Percentiles rank a stretch among this genome's conserved stretches.
These are phyloP conservation scores for Tadarida brasiliensis DNA, from an alignment of 2,797 vertebrate genomes.

Conservation along the genomic window DNA sequence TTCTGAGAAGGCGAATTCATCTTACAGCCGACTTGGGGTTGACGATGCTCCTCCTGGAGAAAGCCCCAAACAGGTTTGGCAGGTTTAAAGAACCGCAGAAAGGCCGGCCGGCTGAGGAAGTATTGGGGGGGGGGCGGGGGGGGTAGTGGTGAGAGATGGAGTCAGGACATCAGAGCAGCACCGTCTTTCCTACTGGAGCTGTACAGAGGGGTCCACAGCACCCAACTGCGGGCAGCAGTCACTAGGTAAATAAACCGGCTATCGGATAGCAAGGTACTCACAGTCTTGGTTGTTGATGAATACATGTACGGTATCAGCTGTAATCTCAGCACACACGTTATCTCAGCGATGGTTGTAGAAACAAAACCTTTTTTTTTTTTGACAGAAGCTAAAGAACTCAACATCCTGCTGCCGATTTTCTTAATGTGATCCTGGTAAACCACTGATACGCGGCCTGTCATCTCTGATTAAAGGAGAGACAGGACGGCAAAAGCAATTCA, in stretches of 20 bases:
- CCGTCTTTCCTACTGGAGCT: accelerated
- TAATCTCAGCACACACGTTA: not conserved
- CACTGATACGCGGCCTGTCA: not conserved
- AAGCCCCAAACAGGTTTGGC: slow-evolving; percentile 48
- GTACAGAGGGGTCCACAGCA: not conserved
- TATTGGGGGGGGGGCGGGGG: too few species aligned
- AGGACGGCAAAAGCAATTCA: not conserved
- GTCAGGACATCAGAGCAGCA: not conserved
- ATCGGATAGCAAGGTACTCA: not conserved
- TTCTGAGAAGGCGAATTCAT: not conserved
- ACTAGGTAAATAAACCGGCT: not conserved
- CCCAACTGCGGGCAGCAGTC: not conserved
- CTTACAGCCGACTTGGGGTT: not conserved
- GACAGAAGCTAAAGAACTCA: slow-evolving; percentile 7
- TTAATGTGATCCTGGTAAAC: not conserved
- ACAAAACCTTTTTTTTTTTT: not conserved
- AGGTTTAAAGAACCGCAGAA: not conserved
- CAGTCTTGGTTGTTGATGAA: not conserved
- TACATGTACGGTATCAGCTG: not conserved
- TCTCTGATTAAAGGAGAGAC: not conserved
- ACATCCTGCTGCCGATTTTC: not conserved
- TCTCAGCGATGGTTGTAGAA: not conserved
- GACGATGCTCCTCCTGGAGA: not conserved
- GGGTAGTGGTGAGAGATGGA: not conserved
- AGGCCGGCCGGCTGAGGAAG: not conserved